Evolutionary conservation across 2,888 invertebrate genomes (phyloP).

Genomic region (Netelia inedita): DNA sequence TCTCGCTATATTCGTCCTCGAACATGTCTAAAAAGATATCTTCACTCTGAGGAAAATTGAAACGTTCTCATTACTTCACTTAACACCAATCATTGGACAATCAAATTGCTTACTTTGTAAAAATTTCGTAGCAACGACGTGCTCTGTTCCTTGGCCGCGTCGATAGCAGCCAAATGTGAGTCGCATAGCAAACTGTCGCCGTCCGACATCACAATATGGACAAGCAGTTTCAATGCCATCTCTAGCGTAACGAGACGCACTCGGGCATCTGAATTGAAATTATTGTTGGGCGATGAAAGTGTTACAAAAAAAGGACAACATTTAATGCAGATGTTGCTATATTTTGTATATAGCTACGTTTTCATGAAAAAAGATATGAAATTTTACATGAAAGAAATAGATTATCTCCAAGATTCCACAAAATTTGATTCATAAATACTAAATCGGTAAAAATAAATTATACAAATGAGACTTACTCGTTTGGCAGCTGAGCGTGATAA

Average conservation of each 20-base stretch:
- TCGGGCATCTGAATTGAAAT: conserved; percentile 88
- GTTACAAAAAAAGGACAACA: neutral
- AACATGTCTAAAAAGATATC: conserved; percentile 99
- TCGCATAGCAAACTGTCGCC: conserved; percentile 89
- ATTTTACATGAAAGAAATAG: conserved; percentile 33
- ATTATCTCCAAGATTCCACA: neutral
- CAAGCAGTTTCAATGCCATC: conserved; percentile 92
- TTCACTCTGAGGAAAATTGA: conserved; percentile 89
- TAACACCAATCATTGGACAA: neutral
- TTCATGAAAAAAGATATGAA: neutral
- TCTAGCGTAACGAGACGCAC: conserved; percentile 97
- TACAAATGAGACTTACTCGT: conserved; percentile 88
- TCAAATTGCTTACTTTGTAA: conserved; percentile 89
- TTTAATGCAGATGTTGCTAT: too few species aligned
- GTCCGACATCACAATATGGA: conserved; percentile 88
- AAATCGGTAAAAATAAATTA: conserved; percentile 40
- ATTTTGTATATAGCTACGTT: too few species aligned
- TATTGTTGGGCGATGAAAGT: neutral
- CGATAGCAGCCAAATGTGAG: conserved; percentile 89
- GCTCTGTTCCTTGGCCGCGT: conserved; percentile 92
- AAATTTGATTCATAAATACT: conserved; percentile 32
- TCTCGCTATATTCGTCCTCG: conserved; percentile 98
- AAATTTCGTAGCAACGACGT: conserved; percentile 95
- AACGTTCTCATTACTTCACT: conserved; percentile 13
- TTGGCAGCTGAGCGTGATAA: conserved; percentile 94